phyloP scores from a whole-genome alignment of 2,797 vertebrate species.

The Rhinella marina region DNA sequence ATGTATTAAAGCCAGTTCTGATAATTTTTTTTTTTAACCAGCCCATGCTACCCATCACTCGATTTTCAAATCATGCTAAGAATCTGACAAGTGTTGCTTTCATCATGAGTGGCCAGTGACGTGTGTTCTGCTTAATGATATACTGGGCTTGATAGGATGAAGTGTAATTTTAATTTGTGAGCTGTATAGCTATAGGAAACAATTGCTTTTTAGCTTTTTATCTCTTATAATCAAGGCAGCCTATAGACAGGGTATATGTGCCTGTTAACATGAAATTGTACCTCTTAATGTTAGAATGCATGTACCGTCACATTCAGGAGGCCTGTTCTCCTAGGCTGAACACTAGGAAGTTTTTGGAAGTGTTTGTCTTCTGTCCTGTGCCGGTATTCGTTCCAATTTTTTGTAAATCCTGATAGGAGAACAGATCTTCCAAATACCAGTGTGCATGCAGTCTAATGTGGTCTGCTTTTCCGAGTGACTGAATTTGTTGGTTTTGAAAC shows the following conservation, averaged over 20 bases:
- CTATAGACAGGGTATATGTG: neutral
- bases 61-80: neutral
- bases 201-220: neutral
- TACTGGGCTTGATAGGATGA: neutral
- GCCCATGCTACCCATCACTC: neutral
- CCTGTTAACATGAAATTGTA: neutral
- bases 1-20: neutral
- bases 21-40: neutral
- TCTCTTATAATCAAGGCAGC: neutral
- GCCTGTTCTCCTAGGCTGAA: neutral
- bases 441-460: slow-evolving; percentile 5
- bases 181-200: neutral
- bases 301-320: neutral
- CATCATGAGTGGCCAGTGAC: neutral
- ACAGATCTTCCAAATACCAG: neutral
- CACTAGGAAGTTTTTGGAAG: neutral
- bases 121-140: neutral
- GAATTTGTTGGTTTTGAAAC: neutral
- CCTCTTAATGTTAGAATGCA: neutral
- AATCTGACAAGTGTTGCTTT: neutral
- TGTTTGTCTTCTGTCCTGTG: neutral
- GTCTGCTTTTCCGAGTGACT: neutral
- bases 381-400: neutral
- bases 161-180: neutral
- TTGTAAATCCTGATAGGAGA: no score